phyloP scores from a whole-genome alignment of 2,113 vertebrate genomes.

The Melanerpes formicivorus region DNA sequence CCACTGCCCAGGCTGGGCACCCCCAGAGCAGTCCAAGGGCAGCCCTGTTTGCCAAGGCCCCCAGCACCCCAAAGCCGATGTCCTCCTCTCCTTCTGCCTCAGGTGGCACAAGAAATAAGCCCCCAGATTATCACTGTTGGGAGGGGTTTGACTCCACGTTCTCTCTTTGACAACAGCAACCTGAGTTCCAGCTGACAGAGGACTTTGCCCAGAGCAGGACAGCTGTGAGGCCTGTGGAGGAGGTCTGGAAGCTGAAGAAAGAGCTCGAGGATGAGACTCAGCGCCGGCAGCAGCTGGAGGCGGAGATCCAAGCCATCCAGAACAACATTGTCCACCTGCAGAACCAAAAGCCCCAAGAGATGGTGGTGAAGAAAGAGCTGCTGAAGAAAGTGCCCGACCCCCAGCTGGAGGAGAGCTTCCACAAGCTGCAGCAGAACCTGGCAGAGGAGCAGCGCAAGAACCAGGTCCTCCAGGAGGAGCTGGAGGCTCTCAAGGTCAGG shows the following conservation, averaged over 20 bases:
- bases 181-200: constrained; percentile 74
- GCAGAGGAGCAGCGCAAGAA: constrained; percentile 88
- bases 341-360: constrained; percentile 89
- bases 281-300: constrained; percentile 89
- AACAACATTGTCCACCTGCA: constrained; percentile 88
- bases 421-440: constrained; percentile 86
- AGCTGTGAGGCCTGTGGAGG: constrained; percentile 69
- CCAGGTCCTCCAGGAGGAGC: constrained; percentile 85
- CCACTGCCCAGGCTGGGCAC: background rate
- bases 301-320: constrained; percentile 85
- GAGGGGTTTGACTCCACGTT: accelerated
- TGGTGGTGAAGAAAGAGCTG: constrained; percentile 88
- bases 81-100: background rate
- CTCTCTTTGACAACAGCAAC: constrained; percentile 79
- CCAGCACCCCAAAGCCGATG: background rate
- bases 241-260: constrained; percentile 89
- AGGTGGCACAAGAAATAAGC: background rate
- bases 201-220: constrained; percentile 70
- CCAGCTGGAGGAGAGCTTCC: constrained; percentile 87
- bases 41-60: background rate
- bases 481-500: constrained; percentile 82
- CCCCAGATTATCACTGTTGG: background rate
- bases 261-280: constrained; percentile 90
- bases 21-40: background rate
- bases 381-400: constrained; percentile 93